phyloP scores from a whole-genome alignment of 30 jellyfish, hydroid and myxozoan species.

The Clytia hemisphaerica region DNA sequence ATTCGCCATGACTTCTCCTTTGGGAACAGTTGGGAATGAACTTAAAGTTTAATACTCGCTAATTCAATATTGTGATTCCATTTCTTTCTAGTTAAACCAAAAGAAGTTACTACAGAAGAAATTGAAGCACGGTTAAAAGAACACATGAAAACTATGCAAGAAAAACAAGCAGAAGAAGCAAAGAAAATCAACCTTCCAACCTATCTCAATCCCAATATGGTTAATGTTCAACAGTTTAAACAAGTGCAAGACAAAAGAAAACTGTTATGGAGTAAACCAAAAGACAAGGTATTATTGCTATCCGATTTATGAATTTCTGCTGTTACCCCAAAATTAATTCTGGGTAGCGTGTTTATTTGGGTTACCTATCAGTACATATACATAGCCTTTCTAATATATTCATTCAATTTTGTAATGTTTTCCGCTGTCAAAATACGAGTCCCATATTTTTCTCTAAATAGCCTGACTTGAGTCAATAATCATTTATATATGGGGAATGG shows the following conservation, averaged over 20 bases:
- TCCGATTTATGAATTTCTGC: background rate
- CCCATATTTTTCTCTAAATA: no score
- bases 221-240: constrained; percentile 82
- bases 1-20: background rate
- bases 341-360: background rate
- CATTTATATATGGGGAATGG: no score
- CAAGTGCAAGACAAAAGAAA: constrained; percentile 90
- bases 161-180: constrained; percentile 78
- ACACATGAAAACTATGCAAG: constrained; percentile 70
- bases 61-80: background rate
- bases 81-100: constrained; percentile 44
- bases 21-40: constrained; percentile 46
- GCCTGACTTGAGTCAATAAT: no score
- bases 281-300: constrained; percentile 22
- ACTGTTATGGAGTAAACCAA: constrained; percentile 72
- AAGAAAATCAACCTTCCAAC: constrained; percentile 73
- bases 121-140: constrained; percentile 66
- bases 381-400: background rate
- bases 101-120: constrained; percentile 62
- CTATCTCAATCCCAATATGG: constrained; percentile 91
- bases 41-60: no score
- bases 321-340: background rate
- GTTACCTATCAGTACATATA: background rate
- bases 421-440: no score
- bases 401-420: no score